Evolutionary conservation across 2,113 vertebrate genomes (phyloP).

Genomic region (Galbula dea): DNA sequence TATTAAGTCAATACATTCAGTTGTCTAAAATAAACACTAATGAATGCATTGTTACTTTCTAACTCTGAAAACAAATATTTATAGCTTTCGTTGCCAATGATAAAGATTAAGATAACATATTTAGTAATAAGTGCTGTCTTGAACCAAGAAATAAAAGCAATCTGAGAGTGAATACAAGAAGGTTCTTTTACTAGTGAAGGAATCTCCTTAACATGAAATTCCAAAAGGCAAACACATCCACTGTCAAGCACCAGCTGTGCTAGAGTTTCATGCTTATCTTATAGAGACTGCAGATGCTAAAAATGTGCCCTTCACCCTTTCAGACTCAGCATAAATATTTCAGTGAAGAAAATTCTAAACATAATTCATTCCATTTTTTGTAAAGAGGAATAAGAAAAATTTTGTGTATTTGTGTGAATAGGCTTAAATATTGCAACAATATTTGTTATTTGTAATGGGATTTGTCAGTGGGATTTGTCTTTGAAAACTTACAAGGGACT

Average conservation of each 20-base stretch:
- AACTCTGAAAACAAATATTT: neutral
- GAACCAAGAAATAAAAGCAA: slow-evolving; percentile 57
- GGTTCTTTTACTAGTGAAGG: slow-evolving; percentile 60
- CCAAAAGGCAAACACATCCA: slow-evolving; percentile 66
- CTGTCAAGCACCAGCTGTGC: slow-evolving; percentile 69
- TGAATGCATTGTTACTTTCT: neutral
- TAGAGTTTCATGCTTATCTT: slow-evolving; percentile 60
- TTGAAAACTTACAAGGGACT: slow-evolving; percentile 45
- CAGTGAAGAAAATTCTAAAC: slow-evolving; percentile 55
- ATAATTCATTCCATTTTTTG: neutral
- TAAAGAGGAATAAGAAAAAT: slow-evolving; percentile 1
- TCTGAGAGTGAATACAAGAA: slow-evolving; percentile 62
- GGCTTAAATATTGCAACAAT: neutral
- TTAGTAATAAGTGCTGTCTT: slow-evolving; percentile 28
- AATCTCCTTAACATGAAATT: slow-evolving; percentile 60
- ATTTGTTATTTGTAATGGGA: slow-evolving; percentile 54
- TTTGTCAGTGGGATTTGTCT: slow-evolving; percentile 57
- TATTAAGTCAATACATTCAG: neutral
- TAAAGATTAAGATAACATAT: neutral
- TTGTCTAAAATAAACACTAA: neutral
- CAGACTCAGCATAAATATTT: slow-evolving; percentile 60
- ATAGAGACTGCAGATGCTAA: slow-evolving; percentile 48
- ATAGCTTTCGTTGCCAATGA: neutral
- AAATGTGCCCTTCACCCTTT: slow-evolving; percentile 47
- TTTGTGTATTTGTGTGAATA: neutral